A percentile compares a stretch with the other conserved stretches of the same genome.
Conservation (phyloP, 2,797 vertebrate genomes). For the Scleropages formosus region DNA sequence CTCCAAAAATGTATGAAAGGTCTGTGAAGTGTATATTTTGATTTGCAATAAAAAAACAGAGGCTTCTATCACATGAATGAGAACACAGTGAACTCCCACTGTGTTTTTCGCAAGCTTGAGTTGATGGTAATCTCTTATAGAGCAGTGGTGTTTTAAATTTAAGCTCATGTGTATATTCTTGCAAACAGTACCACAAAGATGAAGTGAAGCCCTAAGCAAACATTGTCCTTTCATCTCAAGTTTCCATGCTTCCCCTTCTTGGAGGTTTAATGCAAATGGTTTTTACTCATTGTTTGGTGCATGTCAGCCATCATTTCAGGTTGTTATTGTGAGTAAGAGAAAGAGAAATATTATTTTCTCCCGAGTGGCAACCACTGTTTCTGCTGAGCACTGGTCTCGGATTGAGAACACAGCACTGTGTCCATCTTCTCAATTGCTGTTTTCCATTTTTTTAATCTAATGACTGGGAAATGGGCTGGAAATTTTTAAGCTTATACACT, state of each 20-base stretch:
- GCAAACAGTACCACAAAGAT: conserved; percentile 29
- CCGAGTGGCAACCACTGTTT: neutral
- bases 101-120: conserved; percentile 14
- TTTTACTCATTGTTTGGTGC: neutral
- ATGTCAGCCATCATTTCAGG: neutral
- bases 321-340: conserved; percentile 10
- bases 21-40: conserved; percentile 13
- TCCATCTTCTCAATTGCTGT: neutral
- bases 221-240: neutral
- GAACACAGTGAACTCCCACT: conserved; percentile 9
- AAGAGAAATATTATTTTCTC: conserved; percentile 12
- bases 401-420: too few relatives aligned
- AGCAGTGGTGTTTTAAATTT: conserved; percentile 27
- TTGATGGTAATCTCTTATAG: conserved; percentile 30
- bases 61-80: neutral
- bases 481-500: too few relatives aligned
- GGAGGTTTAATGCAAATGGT: neutral
- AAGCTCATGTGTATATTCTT: conserved; percentile 30
- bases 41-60: neutral
- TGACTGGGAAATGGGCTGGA: too few relatives aligned
- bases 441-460: too few relatives aligned
- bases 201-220: conserved; percentile 9
- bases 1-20: neutral
- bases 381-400: neutral
- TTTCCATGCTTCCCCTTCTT: neutral